These are phyloP conservation scores for Dicyrtoma fusca DNA, from an alignment of 2,888 invertebrate species.

Conservation along the genomic window DNA sequence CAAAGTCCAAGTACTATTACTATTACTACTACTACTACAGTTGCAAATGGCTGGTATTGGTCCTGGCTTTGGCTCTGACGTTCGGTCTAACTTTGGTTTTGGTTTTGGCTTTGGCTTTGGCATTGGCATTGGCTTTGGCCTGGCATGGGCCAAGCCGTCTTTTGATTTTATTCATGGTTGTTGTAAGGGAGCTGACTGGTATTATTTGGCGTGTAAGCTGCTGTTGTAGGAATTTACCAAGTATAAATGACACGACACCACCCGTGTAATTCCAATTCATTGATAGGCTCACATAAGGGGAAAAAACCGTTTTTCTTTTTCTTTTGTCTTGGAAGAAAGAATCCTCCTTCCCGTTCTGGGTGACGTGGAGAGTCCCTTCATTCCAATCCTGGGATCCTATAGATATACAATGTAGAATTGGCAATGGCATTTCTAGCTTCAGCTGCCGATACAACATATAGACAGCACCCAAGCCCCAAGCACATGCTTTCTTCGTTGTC, in stretches of 20 bases:
- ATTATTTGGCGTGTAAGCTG: not conserved
- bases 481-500: slow-evolving; percentile 1
- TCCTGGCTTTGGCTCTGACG: too few relatives aligned
- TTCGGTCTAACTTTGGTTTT: not conserved
- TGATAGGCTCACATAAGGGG: slow-evolving; percentile 8
- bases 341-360: too few relatives aligned
- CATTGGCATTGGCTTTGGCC: not conserved
- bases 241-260: not conserved
- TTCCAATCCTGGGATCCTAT: slow-evolving; percentile 44
- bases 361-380: slow-evolving; percentile 36
- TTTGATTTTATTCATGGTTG: too few relatives aligned
- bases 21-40: too few relatives aligned
- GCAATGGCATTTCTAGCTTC: too few relatives aligned
- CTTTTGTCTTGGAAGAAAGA: not conserved
- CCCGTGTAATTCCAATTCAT: slow-evolving; percentile 17
- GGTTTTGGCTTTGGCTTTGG: not conserved
- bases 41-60: not conserved
- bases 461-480: too few relatives aligned
- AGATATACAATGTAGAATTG: too few relatives aligned
- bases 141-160: too few relatives aligned
- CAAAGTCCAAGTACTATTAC: too few relatives aligned
- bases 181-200: too few relatives aligned
- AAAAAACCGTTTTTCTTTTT: not conserved
- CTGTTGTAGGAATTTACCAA: not conserved
- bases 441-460: slow-evolving; percentile 7